These are phyloP conservation scores for Autographa pulchrina DNA, from an alignment of 2,888 invertebrate species.

Conservation along the genomic window DNA sequence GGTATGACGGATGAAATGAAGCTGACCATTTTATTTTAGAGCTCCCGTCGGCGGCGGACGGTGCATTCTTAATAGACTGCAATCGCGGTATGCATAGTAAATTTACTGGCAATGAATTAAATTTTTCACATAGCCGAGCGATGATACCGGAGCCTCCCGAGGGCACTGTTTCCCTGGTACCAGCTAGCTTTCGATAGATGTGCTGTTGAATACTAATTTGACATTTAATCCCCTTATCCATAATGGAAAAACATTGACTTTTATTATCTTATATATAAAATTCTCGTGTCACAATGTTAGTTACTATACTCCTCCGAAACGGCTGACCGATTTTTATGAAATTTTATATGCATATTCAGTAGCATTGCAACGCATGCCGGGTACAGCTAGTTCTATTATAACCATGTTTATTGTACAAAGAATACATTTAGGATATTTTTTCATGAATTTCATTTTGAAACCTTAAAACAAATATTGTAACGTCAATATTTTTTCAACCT, in stretches of 20 bases:
- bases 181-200: constrained; percentile 50
- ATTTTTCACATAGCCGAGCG: constrained; percentile 80
- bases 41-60: constrained; percentile 65
- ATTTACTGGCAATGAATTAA: constrained; percentile 79
- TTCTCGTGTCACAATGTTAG: too few relatives aligned
- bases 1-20: constrained; percentile 69
- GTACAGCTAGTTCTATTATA: not conserved
- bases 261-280: too few relatives aligned
- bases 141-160: constrained; percentile 62
- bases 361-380: too few relatives aligned
- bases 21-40: constrained; percentile 77
- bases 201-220: constrained; percentile 56
- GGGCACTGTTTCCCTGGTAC: constrained; percentile 55
- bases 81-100: constrained; percentile 83
- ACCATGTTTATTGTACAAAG: constrained; percentile 17
- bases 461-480: constrained; percentile 39
- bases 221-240: constrained; percentile 36
- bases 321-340: too few relatives aligned
- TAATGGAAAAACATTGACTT: constrained; percentile 19
- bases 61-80: constrained; percentile 84
- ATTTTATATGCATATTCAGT: too few relatives aligned
- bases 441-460: constrained; percentile 24
- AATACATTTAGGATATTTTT: constrained; percentile 14
- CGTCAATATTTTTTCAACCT: constrained; percentile 52
- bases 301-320: too few relatives aligned